Base-by-base conservation (phyloP, 1,140 invertebrate species). In the Drosophila erecta region DNA sequence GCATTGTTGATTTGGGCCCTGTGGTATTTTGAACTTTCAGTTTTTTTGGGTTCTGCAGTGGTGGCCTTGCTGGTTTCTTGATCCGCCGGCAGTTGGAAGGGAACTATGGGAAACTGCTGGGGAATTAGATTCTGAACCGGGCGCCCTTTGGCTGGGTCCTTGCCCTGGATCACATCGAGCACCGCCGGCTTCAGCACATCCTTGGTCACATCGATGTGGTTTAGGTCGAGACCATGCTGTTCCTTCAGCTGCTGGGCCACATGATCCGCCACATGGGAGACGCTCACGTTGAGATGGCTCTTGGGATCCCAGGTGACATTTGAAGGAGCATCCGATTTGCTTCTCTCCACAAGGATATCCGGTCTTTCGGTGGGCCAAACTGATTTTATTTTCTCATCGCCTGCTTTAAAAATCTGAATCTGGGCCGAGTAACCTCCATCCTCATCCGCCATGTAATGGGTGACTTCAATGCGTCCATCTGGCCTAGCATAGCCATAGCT, bases 401-500 rank as follows among this genome's bases (percentile, higher is more conserved):
- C 86, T 0, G 47, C 30, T 0, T 74, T 66, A 30, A 76, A 91
- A 33, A 22, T 90, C 44, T 87, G 73, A 0, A 81, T 74, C 3
- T 89, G 61, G 1, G 76, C 81, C 14, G 73, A 37, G 30, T 95
- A 96, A 38, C 95, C 95, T 3, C 79, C 78, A n/a, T 93, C 73
- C 8, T 70, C 66, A 81, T 96, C 95, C 5, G 95, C 94, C 10
- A 93, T 84, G 76, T 95, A 96, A 47, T 91, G 90, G 54, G 93
- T 94, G 8, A 94, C 92, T 40, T 93, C 93, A 0, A 94, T 91
- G 22, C 92, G 93, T 4, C 95, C 95, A 76, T 95, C 93, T 6
- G 95, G 93, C 38, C 95, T 94, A 2, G 96, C 92, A 67, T 94
- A 95, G 1, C 95, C 95, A 79, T 95, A 96, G 66, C 94, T 95